Percentiles rank a stretch among this genome's conserved stretches.
Conservation (phyloP, 2,797 vertebrate species). For the Nothura maculosa region DNA sequence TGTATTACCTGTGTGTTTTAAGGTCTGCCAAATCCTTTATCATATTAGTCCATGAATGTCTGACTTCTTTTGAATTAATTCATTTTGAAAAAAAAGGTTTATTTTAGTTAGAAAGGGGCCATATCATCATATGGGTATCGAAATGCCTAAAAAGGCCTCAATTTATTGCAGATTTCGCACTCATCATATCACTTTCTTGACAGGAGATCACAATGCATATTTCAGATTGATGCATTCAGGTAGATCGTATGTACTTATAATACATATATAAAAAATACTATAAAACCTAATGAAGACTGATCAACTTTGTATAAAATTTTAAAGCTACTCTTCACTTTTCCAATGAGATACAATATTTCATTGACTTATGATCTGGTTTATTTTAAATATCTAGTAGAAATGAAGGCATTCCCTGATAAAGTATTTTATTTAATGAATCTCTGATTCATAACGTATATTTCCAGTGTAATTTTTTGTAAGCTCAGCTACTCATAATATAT, state of each 20-base stretch:
- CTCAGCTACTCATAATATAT: not conserved
- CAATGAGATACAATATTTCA: not conserved
- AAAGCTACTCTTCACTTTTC: not conserved
- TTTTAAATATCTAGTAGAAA: not conserved
- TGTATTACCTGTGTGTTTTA: not conserved
- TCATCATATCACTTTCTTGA: not conserved
- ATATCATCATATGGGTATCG: not conserved
- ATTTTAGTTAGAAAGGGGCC: not conserved
- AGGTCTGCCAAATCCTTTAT: not conserved
- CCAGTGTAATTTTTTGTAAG: not conserved
- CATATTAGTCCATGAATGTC: not conserved
- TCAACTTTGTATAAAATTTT: not conserved
- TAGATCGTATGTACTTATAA: not conserved
- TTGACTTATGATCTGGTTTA: not conserved
- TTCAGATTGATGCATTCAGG: not conserved
- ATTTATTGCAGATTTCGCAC: not conserved
- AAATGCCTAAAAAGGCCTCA: not conserved
- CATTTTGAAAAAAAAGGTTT: not conserved
- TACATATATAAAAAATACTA: not conserved
- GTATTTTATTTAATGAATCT: not conserved
- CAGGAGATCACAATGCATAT: not conserved
- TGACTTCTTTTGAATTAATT: not conserved
- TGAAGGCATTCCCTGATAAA: not conserved
- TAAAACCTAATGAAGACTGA: not conserved
- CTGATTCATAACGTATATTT: not conserved